Base-by-base conservation (phyloP, 2,888 invertebrate genomes). In the Volucella inflata region DNA sequence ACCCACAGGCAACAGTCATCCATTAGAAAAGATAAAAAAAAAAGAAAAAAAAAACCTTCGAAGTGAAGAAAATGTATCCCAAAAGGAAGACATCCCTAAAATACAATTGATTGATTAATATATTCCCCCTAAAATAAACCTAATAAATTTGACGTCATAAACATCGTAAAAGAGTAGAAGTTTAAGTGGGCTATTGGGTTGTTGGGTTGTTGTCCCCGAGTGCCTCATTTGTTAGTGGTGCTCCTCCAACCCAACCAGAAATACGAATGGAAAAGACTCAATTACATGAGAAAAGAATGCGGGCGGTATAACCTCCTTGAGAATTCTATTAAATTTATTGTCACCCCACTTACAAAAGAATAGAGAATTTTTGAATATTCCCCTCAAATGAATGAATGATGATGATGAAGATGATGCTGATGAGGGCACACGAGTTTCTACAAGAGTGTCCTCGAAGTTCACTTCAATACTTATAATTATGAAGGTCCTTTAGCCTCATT, bases 91-190 rank as follows among this genome's bases (percentile, higher is more conserved):
- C 67, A 50, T 44, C 71, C 11, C 42, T 9, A 51, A 80, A 75
- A 21, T 65, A 53, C 70, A 76, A 85, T 76, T 76, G 80, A 85
- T 85, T 85, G 81, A 85, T 85, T 85, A 80, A 81, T 80, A 81
- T 80, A 76, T 70, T 80, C 75, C 67, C 59, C 62, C 71, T 40
- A 46, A 46, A 71, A 60, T 75, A 67, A 65, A 59, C 70, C 64
- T 76, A 55, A 67, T 71, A 80, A 80, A 80, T 80, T 84, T 71
- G 64, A 80, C 70, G 79, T 84, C 84, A 79, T 50, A 44, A 79
- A 64, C 68, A 75, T 62, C 65, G 62, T 55, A 50, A 74, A 75
- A 74, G 51, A 21, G 67, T 46, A 30, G n/a, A n/a, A 36, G 17
- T 30, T 30, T 30, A 30, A 6, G 30, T 30, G 30, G 30, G 30